Evolutionary conservation across 2,888 invertebrate species (phyloP).

Genomic region (Sinohyriopsis cumingii): DNA sequence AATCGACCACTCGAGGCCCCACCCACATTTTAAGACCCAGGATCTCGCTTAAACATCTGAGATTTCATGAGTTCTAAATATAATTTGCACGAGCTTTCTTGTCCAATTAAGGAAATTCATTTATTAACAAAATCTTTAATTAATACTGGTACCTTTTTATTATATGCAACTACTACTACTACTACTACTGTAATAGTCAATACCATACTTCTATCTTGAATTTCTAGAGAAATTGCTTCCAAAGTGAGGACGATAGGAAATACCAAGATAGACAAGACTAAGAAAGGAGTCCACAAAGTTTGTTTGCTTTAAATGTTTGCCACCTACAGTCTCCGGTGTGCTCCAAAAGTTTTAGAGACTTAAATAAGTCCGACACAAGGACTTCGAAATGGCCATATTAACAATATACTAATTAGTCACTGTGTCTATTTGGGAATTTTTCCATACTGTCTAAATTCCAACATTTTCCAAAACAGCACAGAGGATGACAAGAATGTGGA

Average conservation of each 20-base stretch:
- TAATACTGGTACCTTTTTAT: too few relatives aligned
- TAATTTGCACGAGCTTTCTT: too few relatives aligned
- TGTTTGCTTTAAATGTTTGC: conserved; percentile 68
- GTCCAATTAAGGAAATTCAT: too few relatives aligned
- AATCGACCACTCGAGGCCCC: too few relatives aligned
- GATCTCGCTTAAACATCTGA: too few relatives aligned
- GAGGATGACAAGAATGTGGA: too few relatives aligned
- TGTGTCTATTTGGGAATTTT: conserved; percentile 72
- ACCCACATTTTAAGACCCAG: too few relatives aligned
- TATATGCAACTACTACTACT: too few relatives aligned
- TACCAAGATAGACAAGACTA: conserved; percentile 73
- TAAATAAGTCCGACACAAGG: conserved; percentile 71
- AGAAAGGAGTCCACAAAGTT: conserved; percentile 68
- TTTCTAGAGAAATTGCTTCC: conserved; percentile 73
- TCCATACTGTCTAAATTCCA: conserved; percentile 71
- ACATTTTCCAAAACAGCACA: conserved; percentile 71
- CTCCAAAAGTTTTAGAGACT: conserved; percentile 73
- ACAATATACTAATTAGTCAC: conserved; percentile 74
- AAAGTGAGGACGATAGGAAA: conserved; percentile 73
- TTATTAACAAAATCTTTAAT: too few relatives aligned
- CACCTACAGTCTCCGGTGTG: conserved; percentile 71
- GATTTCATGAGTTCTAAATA: too few relatives aligned
- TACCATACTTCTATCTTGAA: conserved; percentile 57
- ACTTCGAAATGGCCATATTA: conserved; percentile 72
- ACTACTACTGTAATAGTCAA: too few relatives aligned